phyloP scores from a whole-genome alignment of 2,113 vertebrate genomes.

The Ciconia stormi region DNA sequence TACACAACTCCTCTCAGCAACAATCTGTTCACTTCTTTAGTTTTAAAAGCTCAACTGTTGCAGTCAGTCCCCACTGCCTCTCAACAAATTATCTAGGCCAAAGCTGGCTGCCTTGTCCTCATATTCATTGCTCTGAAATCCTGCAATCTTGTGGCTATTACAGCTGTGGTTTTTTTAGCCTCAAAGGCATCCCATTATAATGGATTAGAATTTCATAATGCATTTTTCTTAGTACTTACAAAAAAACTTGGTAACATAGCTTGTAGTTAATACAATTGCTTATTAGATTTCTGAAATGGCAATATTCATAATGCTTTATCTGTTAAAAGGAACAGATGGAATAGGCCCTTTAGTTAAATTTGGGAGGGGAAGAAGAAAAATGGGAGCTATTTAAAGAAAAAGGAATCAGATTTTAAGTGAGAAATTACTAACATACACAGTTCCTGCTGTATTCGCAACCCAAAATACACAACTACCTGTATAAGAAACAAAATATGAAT shows the following conservation, averaged over 20 bases:
- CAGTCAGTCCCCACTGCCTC: slow-evolving; percentile 27
- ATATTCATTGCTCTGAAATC: not conserved
- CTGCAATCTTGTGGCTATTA: slow-evolving; percentile 30
- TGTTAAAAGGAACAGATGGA: not conserved
- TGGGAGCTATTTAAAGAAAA: not conserved
- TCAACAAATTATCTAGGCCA: slow-evolving; percentile 18
- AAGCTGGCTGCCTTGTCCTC: not conserved
- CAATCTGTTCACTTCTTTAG: slow-evolving; percentile 42
- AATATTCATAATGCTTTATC: not conserved
- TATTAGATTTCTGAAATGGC: not conserved
- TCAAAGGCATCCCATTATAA: slow-evolving; percentile 26
- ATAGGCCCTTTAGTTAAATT: not conserved
- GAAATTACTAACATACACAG: not conserved
- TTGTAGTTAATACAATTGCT: not conserved
- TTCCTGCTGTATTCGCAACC: not conserved
- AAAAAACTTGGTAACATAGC: not conserved
- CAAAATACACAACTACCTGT: not conserved
- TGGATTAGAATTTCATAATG: slow-evolving; percentile 12
- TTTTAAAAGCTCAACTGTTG: slow-evolving; percentile 38
- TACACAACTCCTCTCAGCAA: slow-evolving; percentile 17
- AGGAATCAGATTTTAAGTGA: not conserved
- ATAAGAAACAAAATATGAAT: not conserved
- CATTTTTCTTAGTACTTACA: slow-evolving; percentile 14
- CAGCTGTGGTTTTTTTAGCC: not conserved
- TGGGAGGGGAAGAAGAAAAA: not conserved